phyloP scores from a whole-genome alignment of 2,888 invertebrate species.

The Dynastes tityus region DNA sequence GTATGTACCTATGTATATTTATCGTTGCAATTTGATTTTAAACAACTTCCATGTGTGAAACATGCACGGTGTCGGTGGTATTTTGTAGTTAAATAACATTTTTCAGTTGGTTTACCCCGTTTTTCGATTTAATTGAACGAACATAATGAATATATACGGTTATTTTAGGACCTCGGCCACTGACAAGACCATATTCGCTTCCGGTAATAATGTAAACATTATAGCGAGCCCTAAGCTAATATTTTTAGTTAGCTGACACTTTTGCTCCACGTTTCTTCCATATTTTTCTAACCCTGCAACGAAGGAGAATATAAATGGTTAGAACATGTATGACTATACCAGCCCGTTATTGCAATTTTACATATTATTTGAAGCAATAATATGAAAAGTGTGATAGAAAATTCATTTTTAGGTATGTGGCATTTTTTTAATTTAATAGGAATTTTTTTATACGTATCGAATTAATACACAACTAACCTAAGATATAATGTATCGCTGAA shows the following conservation, averaged over 20 bases:
- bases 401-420: too few relatives aligned
- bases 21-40: background rate
- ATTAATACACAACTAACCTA: too few relatives aligned
- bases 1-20: background rate
- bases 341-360: too few relatives aligned
- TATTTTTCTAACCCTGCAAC: slow-evolving; percentile 5
- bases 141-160: slow-evolving; percentile 27
- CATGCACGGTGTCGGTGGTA: background rate
- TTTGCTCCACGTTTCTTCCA: slow-evolving; percentile 4
- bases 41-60: background rate
- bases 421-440: too few relatives aligned
- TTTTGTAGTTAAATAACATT: slow-evolving; percentile 17
- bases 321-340: background rate
- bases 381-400: too few relatives aligned
- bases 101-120: background rate
- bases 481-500: too few relatives aligned
- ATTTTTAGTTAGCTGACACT: slow-evolving; percentile 17
- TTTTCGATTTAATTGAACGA: slow-evolving; percentile 28
- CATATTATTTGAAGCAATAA: too few relatives aligned
- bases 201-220: slow-evolving; percentile 28
- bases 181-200: slow-evolving; percentile 20
- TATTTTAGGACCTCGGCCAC: slow-evolving; percentile 34
- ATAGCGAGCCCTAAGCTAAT: slow-evolving; percentile 31
- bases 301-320: background rate
- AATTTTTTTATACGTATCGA: too few relatives aligned